Base-by-base conservation (phyloP, 2,888 invertebrate species). In the Elmis aenea region DNA sequence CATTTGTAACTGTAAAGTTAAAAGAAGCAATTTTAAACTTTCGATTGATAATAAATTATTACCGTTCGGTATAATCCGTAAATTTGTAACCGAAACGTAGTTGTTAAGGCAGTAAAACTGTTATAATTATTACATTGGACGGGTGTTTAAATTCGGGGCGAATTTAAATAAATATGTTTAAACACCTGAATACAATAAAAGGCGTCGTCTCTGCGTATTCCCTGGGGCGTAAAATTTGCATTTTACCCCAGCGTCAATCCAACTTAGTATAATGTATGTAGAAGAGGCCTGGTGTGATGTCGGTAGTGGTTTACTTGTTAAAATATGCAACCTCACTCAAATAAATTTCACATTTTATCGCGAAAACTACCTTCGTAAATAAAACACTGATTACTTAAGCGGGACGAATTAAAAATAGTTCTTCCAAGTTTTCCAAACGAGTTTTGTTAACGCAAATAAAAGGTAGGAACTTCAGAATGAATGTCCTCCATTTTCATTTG, bases 181-280 rank as follows among this genome's bases (percentile, higher is more conserved):
- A 50, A 50, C 50, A 46, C 47, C 47, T 50, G 50, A 47, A 50
- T 46, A 50, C 47, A 50, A 50, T 48, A 45, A 47, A 44, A 46
- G 32, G 33, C 36, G 36, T 34, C 38, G 29, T 38, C 38, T 33
- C 38, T 30, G 18, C n/a, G n/a, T 18, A 20, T 26, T 42, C 42
- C 40, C 40, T 32, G 13, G 49, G 39, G 45, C 33, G 40, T 38
- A 35, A 47, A 50, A 50, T 50, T 50, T 50, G 45, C 50, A 48
- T 50, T 48, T 45, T 45, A 45, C 47, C 47, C 42, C 38, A 36
- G 42, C 48, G 46, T 48, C 48, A 46, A 48, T 50, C 45, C 48
- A 50, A 48, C 46, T 50, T 48, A 48, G 46, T 50, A 46, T 50
- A 48, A 50, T 48, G 48, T 46, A 46, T 42, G 47, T 42, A 33